Conservation (phyloP, 2,797 vertebrate species). For the Takifugu rubripes region DNA sequence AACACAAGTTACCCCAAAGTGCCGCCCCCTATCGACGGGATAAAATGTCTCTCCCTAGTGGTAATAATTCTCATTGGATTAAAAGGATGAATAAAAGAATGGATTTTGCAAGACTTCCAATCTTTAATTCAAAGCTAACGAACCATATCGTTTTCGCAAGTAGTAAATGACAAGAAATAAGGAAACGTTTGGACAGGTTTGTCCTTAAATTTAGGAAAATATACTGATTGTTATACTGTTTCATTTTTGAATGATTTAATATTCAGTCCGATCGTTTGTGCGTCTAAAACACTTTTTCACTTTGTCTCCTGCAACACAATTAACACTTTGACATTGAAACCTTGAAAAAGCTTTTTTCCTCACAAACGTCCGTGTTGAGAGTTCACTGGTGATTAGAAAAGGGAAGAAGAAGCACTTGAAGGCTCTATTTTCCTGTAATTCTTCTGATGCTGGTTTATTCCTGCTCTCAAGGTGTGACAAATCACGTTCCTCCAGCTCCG, state of each 20-base stretch:
- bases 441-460: conserved; percentile 53
- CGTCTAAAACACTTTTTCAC: conserved; percentile 27
- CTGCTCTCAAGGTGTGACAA: conserved; percentile 37
- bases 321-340: conserved; percentile 43
- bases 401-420: conserved; percentile 5
- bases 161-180: too few species aligned
- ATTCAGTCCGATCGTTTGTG: conserved; percentile 39
- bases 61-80: too few species aligned
- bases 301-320: conserved; percentile 40
- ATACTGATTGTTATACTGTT: background rate
- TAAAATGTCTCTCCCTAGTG: too few species aligned
- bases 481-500: conserved; percentile 30
- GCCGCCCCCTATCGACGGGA: too few species aligned
- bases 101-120: too few species aligned
- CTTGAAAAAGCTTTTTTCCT: conserved; percentile 29
- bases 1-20: too few species aligned
- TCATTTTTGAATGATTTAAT: conserved; percentile 37
- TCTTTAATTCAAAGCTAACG: too few species aligned
- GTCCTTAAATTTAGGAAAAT: too few species aligned
- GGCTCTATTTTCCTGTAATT: conserved; percentile 28
- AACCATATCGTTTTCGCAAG: too few species aligned
- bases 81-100: too few species aligned
- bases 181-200: too few species aligned
- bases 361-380: conserved; percentile 26
- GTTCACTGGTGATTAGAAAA: conserved; percentile 8